Evolutionary conservation across 2,888 invertebrate species (phyloP).

Genomic region (Spicauda simplicius): DNA sequence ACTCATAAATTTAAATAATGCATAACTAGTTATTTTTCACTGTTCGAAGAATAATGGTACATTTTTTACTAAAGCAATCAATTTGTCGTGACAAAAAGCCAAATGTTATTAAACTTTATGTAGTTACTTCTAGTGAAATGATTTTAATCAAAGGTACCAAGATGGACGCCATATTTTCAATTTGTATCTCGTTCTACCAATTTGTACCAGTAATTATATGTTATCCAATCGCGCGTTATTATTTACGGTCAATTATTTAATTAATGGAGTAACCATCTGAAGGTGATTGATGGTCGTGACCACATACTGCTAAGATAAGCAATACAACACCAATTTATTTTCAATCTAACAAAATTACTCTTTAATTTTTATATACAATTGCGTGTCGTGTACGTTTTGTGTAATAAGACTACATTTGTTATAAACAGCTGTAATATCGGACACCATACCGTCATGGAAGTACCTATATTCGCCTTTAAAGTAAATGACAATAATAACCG

Average conservation of each 20-base stretch:
- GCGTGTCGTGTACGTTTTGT: not conserved
- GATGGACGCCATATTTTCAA: slow-evolving; percentile 27
- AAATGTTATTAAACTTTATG: not conserved
- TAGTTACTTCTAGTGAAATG: not conserved
- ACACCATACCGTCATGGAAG: not conserved
- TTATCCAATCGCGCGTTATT: slow-evolving; percentile 30
- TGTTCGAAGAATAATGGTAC: no score
- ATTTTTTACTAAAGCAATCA: not conserved
- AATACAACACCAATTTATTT: slow-evolving; percentile 27
- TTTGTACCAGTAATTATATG: slow-evolving; percentile 33
- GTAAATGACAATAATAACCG: no score
- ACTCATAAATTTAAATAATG: no score
- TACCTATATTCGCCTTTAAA: no score
- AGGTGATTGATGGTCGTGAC: slow-evolving; percentile 25
- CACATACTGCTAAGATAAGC: not conserved
- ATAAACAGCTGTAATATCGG: not conserved
- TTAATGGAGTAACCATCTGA: slow-evolving; percentile 9
- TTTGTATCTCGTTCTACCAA: slow-evolving; percentile 29
- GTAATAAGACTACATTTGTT: not conserved
- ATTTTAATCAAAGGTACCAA: slow-evolving; percentile 12
- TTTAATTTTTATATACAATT: slow-evolving; percentile 19
- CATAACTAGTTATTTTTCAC: no score
- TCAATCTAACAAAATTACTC: slow-evolving; percentile 26
- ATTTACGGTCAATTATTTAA: slow-evolving; percentile 37
- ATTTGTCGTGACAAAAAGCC: not conserved